phyloP scores from a whole-genome alignment of 2,888 invertebrate species.

The Pseudeuparius sepicola region DNA sequence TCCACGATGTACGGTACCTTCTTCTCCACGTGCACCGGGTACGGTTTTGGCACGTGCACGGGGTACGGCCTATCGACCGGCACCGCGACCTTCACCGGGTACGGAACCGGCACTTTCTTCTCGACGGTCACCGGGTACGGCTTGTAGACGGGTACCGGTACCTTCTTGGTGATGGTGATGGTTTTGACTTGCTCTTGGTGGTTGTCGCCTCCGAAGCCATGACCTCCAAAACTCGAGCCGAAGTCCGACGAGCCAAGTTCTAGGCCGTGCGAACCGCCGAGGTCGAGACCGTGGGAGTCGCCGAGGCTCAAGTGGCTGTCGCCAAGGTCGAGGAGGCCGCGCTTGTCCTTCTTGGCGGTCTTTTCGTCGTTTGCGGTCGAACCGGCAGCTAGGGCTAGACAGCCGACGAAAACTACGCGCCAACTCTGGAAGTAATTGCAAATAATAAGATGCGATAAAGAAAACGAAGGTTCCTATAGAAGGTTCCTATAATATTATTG shows the following conservation, averaged over 20 bases:
- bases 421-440: too few relatives aligned
- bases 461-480: too few relatives aligned
- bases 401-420: too few relatives aligned
- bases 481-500: too few relatives aligned
- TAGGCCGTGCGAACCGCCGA: constrained; percentile 21
- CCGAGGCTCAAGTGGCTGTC: too few relatives aligned
- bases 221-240: constrained; percentile 25
- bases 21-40: constrained; percentile 43
- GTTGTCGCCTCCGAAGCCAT: constrained; percentile 19
- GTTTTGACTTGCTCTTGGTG: constrained; percentile 33
- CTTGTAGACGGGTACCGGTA: constrained; percentile 42
- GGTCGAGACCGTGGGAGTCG: constrained; percentile 24
- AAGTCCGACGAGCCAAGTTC: constrained; percentile 24
- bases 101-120: constrained; percentile 41
- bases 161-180: constrained; percentile 37
- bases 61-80: constrained; percentile 42
- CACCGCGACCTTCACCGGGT: constrained; percentile 35
- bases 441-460: too few relatives aligned
- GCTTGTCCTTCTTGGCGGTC: constrained; percentile 30
- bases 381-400: constrained; percentile 34
- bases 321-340: constrained; percentile 33
- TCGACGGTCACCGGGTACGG: constrained; percentile 47
- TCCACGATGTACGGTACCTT: constrained; percentile 46
- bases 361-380: constrained; percentile 31
- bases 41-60: constrained; percentile 40